Base-by-base conservation (phyloP, 2,888 invertebrate species). In the Phyllotreta striolata region DNA sequence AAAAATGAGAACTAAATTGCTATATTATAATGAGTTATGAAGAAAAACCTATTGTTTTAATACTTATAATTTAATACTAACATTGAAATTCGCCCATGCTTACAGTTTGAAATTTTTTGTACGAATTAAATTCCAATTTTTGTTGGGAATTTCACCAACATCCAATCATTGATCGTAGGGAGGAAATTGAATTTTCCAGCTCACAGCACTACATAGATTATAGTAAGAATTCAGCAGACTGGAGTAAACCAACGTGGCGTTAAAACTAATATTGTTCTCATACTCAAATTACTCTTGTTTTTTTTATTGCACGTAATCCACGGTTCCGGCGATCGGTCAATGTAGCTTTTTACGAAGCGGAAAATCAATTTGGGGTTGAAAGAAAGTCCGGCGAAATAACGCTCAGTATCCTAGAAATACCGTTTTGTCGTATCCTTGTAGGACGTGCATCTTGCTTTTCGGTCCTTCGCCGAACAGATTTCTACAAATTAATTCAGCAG, bases 361-460 rank as follows among this genome's bases (percentile, higher is more conserved):
- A 66, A 62, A 69, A 69, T 69, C 69, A 69, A 69, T 69, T 69
- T 69, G 46, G 52, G 64, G 58, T 46, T 46, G 43, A 13, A 43
- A 13, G 52, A 60, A 55, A 63, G 58, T 61, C 66, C 63, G 55
- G 49, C 41, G 64, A 65, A 57, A 64, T 67, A 54, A 58, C 49
- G 57, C 60, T 56, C 49, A 63, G 52, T 57, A 60, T 65, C 62
- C 64, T 63, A 9, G 24, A 40, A 51, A 59, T 12, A 41, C 51
- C 41, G 12, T 41, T 49, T 51, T 35, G 35, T 38, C 40, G 13
- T 7, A n/a, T 9, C 9, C 14, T 12, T 47, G 55, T 41, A 12
- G 12, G 56, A 52, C 62, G 52, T 49, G 55, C 49, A 57, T 62
- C 59, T 62, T 66, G 66, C 59, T 24, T 24, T 24, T 24, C 24